Percentiles rank a stretch among this genome's conserved stretches.
phyloP scores from a whole-genome alignment of 92 coral and sea anemone species.

The Porites rus region DNA sequence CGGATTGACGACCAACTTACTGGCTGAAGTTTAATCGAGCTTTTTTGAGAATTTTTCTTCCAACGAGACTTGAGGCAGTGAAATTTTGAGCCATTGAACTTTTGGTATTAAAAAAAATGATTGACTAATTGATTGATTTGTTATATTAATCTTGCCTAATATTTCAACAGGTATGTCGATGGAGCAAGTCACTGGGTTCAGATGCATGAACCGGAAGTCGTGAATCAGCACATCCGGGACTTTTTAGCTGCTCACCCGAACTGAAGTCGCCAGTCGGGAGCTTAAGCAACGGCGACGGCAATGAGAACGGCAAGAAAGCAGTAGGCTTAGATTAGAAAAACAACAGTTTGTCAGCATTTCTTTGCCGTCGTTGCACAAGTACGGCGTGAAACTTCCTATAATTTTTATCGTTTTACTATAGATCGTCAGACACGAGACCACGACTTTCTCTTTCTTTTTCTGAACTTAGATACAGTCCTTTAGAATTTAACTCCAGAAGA shows the following conservation, averaged over 20 bases:
- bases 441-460: too few relatives aligned
- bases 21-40: too few relatives aligned
- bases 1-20: too few relatives aligned
- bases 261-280: neutral
- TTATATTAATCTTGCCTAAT: neutral
- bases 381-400: too few relatives aligned
- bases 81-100: neutral
- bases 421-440: too few relatives aligned
- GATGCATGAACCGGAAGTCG: conserved; percentile 73
- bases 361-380: too few relatives aligned
- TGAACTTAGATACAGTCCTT: too few relatives aligned
- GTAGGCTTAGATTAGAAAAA: neutral
- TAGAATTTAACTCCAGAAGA: too few relatives aligned
- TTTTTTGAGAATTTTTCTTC: neutral
- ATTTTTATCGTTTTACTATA: too few relatives aligned
- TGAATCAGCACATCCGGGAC: conserved; percentile 74
- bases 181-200: conserved; percentile 93
- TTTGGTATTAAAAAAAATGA: neutral
- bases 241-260: conserved; percentile 49
- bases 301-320: neutral
- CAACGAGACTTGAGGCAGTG: neutral
- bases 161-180: conserved; percentile 65
- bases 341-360: too few relatives aligned
- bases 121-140: neutral
- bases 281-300: neutral